phyloP scores from a whole-genome alignment of 2,797 vertebrate genomes.

The Okamejei kenojei region DNA sequence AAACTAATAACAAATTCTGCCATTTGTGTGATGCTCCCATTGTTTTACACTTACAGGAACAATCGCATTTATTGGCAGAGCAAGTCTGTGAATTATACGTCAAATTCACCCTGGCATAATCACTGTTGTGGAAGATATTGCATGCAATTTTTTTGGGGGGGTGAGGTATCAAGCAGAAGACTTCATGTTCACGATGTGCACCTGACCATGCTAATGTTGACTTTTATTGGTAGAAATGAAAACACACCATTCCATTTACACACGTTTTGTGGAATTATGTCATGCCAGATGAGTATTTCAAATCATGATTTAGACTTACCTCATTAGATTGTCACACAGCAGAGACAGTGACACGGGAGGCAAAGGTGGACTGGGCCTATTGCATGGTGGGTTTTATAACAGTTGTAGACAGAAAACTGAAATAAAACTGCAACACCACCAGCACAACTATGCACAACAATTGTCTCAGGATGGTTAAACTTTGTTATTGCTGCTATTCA shows the following conservation, averaged over 20 bases:
- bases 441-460: background rate
- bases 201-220: background rate
- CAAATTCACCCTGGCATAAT: background rate
- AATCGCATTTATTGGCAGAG: background rate
- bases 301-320: background rate
- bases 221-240: background rate
- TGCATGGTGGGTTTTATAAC: background rate
- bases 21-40: background rate
- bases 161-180: background rate
- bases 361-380: background rate
- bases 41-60: background rate
- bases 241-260: background rate
- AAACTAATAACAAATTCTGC: too few species aligned
- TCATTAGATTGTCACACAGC: background rate
- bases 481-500: background rate
- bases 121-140: background rate
- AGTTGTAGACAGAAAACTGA: background rate
- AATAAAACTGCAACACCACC: background rate
- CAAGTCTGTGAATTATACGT: background rate
- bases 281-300: background rate
- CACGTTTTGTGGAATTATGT: background rate
- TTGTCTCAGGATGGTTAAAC: background rate
- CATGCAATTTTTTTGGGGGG: background rate
- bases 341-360: background rate
- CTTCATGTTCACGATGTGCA: background rate